Base-by-base conservation (phyloP, 1,140 invertebrate genomes). In the Formica selysi region DNA sequence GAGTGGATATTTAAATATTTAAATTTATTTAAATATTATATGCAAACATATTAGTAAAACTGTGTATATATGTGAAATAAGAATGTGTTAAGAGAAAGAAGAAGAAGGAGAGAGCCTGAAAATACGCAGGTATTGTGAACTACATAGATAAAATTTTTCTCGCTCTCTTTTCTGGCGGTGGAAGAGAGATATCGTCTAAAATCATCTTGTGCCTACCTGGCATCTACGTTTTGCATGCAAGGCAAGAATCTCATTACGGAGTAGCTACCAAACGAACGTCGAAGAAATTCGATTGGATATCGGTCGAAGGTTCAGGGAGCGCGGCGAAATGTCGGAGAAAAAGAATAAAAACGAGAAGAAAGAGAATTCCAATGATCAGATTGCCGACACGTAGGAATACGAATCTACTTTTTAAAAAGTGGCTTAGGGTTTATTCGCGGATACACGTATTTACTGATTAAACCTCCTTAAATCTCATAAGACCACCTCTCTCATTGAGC, bases 251-350 rank as follows among this genome's bases (percentile, higher is more conserved):
- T 89, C 86, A 54, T 89, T 79, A 88, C 54, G 54, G 16, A 26
- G 13, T 13, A 61, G 61, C 67, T 57, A 59, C 16, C 29, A 62
- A 83, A 59, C 44, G 65, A 76, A 83, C 62, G 48, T 10, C n/a
- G 54, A 62, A 44, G 62, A 59, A 67, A 88, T 79, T 79, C 29
- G 61, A 88, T 89, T 89, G 57, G 67, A 73, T 74, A 73, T 79
- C 51, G 51, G 36, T 10, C 36, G 22, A 26, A 76, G 73, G 6
- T 81, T 68, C n/a, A 22, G 44, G 26, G 11, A 78, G 10, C 11
- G 22, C 29, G 16, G 8, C 19, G 10, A 41, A 36, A 67, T 6
- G 51, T 48, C 44, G 19, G 19, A 41, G 13, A 3, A 48, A 13
- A 44, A 64, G 8, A 79, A 78, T 26, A 13, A 67, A 48, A 13